Evolutionary conservation across 1,140 invertebrate genomes (phyloP), one percentile per base, ranked within the genome.

Genomic region (Hydropsyche tenuis): DNA sequence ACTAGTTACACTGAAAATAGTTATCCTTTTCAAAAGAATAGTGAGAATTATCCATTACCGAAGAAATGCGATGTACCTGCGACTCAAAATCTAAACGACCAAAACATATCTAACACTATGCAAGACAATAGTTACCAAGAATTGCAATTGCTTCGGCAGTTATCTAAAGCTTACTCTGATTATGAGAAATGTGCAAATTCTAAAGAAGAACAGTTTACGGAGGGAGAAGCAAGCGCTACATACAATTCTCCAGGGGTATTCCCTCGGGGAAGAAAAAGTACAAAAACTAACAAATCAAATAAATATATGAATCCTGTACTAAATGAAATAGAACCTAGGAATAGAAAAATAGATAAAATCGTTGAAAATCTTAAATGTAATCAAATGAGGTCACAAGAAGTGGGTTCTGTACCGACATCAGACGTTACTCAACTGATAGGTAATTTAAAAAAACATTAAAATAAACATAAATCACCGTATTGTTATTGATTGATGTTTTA

Each of bases 321-420:
- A 2, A 77, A 75, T 63, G 76, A 77, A 62, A 30, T 77, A 1
- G 73, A 77, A 72, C 51, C 76, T 7, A 77, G 72, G 25, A 77
- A 75, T 69, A 77, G 76, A n/a, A 77, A 77, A 51, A 77, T 77
- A 25, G 76, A 77, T 53, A 75, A 75, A 62, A 77, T 77, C 23
- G 76, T 77, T 0, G 76, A 77, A 64, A 77, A 72, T 72, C 48
- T 77, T 37, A 77, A 77, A 64, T 75, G 73, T 42, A 77, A 77
- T 27, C 76, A 75, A 56, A 46, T 65, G 30, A 77, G 69, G 37
- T 62, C 65, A 14, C 76, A 75, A 37, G 76, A 77, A 25, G 23
- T 43, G 1, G 45, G 45, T 43, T 43, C 23, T 7, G 18, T 42
- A 11, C 63, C 1, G 43, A 65, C 0, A 25, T 12, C 23, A 42